Conservation (phyloP, 2,113 vertebrate genomes). For the Tympanuchus pallidicinctus region DNA sequence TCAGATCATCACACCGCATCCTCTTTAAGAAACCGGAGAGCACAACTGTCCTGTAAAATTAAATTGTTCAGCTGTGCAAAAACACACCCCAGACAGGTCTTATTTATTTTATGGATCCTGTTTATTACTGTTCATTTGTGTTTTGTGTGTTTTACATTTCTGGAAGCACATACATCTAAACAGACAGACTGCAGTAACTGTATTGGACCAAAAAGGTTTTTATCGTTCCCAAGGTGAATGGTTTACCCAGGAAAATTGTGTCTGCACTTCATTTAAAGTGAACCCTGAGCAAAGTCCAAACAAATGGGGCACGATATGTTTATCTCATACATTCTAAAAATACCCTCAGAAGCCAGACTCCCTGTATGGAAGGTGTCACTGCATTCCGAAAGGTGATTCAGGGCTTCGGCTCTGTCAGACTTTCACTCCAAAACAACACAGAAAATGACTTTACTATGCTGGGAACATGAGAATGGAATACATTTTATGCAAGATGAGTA, state of each 20-base stretch:
- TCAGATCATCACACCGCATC: background rate
- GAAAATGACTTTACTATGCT: background rate
- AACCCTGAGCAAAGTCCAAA: slow-evolving; percentile 49
- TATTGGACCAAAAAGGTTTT: slow-evolving; percentile 42
- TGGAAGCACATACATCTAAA: slow-evolving; percentile 59
- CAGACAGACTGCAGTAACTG: slow-evolving; percentile 30
- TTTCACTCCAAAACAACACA: background rate
- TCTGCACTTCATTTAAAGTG: slow-evolving; percentile 55
- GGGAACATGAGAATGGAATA: background rate
- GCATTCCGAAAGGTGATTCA: background rate
- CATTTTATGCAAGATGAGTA: background rate
- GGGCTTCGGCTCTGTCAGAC: background rate
- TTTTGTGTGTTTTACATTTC: slow-evolving; percentile 67
- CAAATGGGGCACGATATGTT: slow-evolving; percentile 43
- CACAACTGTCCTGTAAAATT: slow-evolving; percentile 48
- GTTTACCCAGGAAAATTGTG: slow-evolving; percentile 60
- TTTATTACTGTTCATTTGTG: slow-evolving; percentile 69
- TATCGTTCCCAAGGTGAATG: slow-evolving; percentile 42
- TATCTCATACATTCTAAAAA: slow-evolving; percentile 28
- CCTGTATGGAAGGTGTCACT: background rate
- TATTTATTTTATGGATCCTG: slow-evolving; percentile 72
- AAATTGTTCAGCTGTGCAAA: slow-evolving; percentile 60
- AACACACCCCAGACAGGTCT: slow-evolving; percentile 62
- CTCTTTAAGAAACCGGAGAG: slow-evolving; percentile 31
- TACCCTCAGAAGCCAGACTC: background rate